Conservation (phyloP, 2,888 invertebrate genomes). For the Lutraria lutraria region DNA sequence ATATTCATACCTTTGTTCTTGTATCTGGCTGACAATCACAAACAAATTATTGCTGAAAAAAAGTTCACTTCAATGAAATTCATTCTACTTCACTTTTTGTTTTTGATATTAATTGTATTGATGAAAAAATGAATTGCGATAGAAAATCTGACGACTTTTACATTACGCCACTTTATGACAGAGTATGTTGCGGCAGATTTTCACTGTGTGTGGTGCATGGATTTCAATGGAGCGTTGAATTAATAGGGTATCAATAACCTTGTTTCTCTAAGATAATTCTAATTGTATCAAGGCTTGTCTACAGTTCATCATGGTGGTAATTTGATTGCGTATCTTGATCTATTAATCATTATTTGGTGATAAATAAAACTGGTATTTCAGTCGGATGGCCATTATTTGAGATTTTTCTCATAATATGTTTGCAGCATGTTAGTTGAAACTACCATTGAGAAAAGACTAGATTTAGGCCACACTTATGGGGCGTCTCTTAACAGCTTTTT, state of each 20-base stretch:
- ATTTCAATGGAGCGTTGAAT: background rate
- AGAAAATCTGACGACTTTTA: background rate
- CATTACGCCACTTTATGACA: too few relatives aligned
- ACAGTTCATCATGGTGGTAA: background rate
- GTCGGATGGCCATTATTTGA: background rate
- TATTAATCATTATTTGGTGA: background rate
- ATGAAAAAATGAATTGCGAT: background rate
- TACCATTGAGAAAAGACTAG: background rate
- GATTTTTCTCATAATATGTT: constrained; percentile 3
- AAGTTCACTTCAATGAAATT: background rate
- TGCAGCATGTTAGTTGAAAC: background rate
- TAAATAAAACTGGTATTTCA: background rate
- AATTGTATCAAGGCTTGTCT: background rate
- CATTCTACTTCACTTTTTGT: background rate
- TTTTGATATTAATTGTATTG: background rate
- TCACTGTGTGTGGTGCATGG: background rate
- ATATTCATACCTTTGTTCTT: background rate
- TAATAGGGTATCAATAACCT: constrained; percentile 8
- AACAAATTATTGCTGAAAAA: background rate
- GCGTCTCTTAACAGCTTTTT: background rate
- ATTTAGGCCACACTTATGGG: background rate
- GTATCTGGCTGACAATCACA: background rate
- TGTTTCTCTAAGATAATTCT: constrained; percentile 3
- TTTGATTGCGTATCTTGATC: background rate
- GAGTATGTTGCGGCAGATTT: background rate